Percentiles rank a stretch among this genome's conserved stretches.
Evolutionary conservation across 2,888 invertebrate genomes (phyloP).

Genomic region (Bembecia ichneumoniformis): DNA sequence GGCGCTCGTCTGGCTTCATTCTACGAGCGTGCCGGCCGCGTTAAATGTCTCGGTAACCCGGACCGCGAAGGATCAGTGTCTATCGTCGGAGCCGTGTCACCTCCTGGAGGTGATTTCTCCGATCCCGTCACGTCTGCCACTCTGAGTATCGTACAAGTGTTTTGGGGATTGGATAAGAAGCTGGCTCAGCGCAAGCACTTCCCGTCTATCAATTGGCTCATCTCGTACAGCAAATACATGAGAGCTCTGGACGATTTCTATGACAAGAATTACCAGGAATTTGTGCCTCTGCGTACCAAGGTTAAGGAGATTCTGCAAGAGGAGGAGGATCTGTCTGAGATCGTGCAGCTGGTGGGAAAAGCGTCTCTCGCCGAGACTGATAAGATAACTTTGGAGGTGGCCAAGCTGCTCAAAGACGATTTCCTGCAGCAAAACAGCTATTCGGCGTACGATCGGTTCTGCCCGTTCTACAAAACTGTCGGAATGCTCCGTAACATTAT

Average conservation of each 20-base stretch:
- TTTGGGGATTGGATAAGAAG: slow-evolving; percentile 99
- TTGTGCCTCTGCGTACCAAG: slow-evolving; percentile 97
- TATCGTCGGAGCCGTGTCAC: slow-evolving; percentile 99
- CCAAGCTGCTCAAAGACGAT: slow-evolving; percentile 98
- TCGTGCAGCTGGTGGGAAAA: slow-evolving; percentile 99
- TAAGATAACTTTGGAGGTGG: slow-evolving; percentile 99
- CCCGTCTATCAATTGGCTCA: slow-evolving; percentile 99
- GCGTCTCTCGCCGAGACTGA: slow-evolving; percentile 98
- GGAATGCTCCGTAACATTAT: slow-evolving; percentile 99
- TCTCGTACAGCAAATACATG: slow-evolving; percentile 97
- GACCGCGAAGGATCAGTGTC: slow-evolving; percentile 98
- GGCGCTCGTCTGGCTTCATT: slow-evolving; percentile 98
- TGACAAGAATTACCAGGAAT: slow-evolving; percentile 97
- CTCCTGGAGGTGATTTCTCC: slow-evolving; percentile 99
- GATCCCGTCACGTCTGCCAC: slow-evolving; percentile 99
- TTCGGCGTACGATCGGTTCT: slow-evolving; percentile 95
- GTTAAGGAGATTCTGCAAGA: slow-evolving; percentile 95
- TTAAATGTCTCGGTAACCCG: slow-evolving; percentile 97
- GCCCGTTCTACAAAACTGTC: slow-evolving; percentile 99
- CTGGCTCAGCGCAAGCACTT: slow-evolving; percentile 99
- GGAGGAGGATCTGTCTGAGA: slow-evolving; percentile 99
- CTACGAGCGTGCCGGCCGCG: slow-evolving; percentile 99
- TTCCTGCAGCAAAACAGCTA: slow-evolving; percentile 99
- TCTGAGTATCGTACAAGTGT: slow-evolving; percentile 98
- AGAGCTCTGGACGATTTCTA: slow-evolving; percentile 99